Conservation (phyloP, 2,113 vertebrate genomes). For the Cepphus grylle region DNA sequence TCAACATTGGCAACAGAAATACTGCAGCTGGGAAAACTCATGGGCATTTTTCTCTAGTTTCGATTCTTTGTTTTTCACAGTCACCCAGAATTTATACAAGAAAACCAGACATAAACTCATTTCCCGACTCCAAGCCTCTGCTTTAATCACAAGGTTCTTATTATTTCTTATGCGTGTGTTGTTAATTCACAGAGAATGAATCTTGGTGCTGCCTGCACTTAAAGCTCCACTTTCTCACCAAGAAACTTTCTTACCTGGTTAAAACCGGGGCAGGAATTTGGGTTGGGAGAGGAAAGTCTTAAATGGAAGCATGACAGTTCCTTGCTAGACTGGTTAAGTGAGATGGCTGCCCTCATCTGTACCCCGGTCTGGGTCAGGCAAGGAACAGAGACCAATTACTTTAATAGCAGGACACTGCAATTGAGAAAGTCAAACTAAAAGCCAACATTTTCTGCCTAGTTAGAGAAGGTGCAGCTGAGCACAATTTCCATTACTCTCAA, state of each 20-base stretch:
- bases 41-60: neutral
- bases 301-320: neutral
- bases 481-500: neutral
- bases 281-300: neutral
- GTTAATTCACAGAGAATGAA: neutral
- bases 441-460: neutral
- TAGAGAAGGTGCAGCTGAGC: neutral
- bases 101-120: neutral
- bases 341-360: neutral
- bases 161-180: neutral
- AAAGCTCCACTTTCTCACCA: neutral
- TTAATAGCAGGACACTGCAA: neutral
- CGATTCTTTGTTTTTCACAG: neutral
- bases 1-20: neutral
- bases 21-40: neutral
- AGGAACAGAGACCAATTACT: neutral
- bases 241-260: neutral
- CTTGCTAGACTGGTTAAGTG: conserved; percentile 20
- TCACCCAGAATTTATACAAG: neutral
- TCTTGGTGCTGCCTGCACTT: neutral
- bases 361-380: neutral
- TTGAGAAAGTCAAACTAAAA: neutral
- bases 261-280: neutral
- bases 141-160: neutral
- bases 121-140: neutral